Conservation (phyloP, 2,888 invertebrate species). For the Eristalis intricaria region DNA sequence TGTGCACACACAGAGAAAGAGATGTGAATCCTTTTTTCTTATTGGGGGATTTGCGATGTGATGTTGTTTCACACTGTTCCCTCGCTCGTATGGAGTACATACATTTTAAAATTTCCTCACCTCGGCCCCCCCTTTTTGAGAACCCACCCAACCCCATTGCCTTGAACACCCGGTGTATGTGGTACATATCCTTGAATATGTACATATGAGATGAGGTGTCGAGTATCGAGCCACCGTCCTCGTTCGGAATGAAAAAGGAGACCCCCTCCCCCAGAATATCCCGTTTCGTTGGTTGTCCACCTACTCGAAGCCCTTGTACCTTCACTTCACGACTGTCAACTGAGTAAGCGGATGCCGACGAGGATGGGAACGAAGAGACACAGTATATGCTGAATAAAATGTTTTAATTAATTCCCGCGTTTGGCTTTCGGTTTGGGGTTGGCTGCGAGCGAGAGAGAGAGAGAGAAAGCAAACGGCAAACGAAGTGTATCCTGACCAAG, state of each 20-base stretch:
- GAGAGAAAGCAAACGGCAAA: not conserved
- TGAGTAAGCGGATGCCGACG: not conserved
- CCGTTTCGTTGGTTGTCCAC: not conserved
- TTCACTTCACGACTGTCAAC: too few species aligned
- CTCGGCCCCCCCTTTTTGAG: not conserved
- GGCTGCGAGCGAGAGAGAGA: not conserved
- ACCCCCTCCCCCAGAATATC: constrained; percentile 20
- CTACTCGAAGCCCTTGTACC: not conserved
- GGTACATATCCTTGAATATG: constrained; percentile 10
- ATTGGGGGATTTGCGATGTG: constrained; percentile 66
- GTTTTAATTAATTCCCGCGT: constrained; percentile 70
- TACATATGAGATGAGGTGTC: constrained; percentile 45
- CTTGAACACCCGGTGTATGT: constrained; percentile 12
- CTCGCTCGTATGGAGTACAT: constrained; percentile 66
- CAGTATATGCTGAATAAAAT: constrained; percentile 44
- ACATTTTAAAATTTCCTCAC: constrained; percentile 36
- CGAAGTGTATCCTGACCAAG: constrained; percentile 18
- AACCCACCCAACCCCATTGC: not conserved
- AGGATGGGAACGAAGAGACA: not conserved
- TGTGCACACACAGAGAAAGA: constrained; percentile 17
- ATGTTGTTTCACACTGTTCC: constrained; percentile 40
- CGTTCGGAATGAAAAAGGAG: constrained; percentile 18
- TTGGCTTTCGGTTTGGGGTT: constrained; percentile 26
- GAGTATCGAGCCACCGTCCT: not conserved
- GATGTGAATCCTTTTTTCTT: constrained; percentile 70